Evolutionary conservation across 2,888 invertebrate genomes (phyloP).

Genomic region (Ptilodon capucinus): DNA sequence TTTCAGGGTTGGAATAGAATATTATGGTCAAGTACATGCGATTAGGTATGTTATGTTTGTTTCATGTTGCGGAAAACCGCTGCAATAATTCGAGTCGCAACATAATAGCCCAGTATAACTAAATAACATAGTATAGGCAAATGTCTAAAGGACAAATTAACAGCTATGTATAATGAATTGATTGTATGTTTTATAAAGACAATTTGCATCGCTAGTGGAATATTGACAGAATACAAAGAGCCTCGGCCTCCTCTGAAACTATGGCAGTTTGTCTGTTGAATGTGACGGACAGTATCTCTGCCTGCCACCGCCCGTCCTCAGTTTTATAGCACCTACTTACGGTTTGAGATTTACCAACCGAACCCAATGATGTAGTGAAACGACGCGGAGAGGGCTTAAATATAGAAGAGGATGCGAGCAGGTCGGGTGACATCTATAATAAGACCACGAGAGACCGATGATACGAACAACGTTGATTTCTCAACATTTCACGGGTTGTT

Average conservation of each 20-base stretch:
- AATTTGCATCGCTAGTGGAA: no score
- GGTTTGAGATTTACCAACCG: constrained; percentile 46
- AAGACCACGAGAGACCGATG: constrained; percentile 77
- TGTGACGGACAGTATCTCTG: constrained; percentile 15
- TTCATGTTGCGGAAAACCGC: constrained; percentile 40
- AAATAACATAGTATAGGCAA: no score
- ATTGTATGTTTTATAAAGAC: no score
- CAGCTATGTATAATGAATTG: no score
- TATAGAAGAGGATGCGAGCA: constrained; percentile 79
- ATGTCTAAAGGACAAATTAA: no score
- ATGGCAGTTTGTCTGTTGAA: constrained; percentile 18
- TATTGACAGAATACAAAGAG: neutral
- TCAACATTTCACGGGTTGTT: constrained; percentile 76
- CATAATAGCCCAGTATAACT: neutral
- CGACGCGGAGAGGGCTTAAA: constrained; percentile 68
- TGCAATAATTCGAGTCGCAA: constrained; percentile 14
- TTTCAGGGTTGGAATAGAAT: constrained; percentile 46
- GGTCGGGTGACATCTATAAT: constrained; percentile 82
- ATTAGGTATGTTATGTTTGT: constrained; percentile 20
- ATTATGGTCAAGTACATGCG: constrained; percentile 19
- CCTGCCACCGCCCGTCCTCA: neutral
- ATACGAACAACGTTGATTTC: constrained; percentile 66
- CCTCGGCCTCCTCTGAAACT: neutral
- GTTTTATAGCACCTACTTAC: constrained; percentile 34
- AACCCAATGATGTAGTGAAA: constrained; percentile 55